These are phyloP conservation scores for Leucophenga maculata DNA, from an alignment of 2,888 invertebrate genomes.

Conservation along the genomic window DNA sequence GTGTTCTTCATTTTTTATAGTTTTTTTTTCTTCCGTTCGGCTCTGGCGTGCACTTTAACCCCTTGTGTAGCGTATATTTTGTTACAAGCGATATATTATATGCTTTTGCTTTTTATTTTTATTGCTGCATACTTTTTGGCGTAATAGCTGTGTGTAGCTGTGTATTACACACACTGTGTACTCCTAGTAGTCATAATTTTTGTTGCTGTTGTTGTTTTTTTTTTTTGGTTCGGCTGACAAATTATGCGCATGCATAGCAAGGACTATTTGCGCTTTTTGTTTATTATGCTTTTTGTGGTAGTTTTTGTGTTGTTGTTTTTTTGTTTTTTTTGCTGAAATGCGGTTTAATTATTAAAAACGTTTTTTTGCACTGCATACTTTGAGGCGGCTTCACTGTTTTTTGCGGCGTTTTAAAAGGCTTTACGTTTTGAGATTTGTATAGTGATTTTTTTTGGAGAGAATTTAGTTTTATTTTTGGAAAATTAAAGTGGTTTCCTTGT, in stretches of 20 bases:
- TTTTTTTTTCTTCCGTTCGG: slow-evolving; percentile 1
- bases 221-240: slow-evolving; percentile 27
- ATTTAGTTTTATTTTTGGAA: no score
- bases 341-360: slow-evolving; percentile 61
- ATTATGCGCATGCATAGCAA: slow-evolving; percentile 31
- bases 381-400: no score
- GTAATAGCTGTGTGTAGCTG: slow-evolving; percentile 31
- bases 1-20: slow-evolving; percentile 11
- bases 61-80: neutral
- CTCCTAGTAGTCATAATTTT: slow-evolving; percentile 31
- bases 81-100: slow-evolving; percentile 28
- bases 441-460: no score
- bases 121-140: neutral
- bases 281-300: slow-evolving; percentile 15
- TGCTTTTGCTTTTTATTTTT: slow-evolving; percentile 26
- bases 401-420: no score
- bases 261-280: neutral
- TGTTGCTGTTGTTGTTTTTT: slow-evolving; percentile 21
- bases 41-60: neutral
- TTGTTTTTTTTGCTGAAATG: slow-evolving; percentile 27
- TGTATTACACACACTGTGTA: no score
- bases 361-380: no score
- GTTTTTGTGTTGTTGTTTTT: slow-evolving; percentile 12
- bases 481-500: no score
- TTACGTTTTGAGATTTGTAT: no score